A percentile compares a stretch with the other conserved stretches of the same genome.
Evolutionary conservation across 1,140 invertebrate species (phyloP).

Genomic region (Meloidogyne floridensis): DNA sequence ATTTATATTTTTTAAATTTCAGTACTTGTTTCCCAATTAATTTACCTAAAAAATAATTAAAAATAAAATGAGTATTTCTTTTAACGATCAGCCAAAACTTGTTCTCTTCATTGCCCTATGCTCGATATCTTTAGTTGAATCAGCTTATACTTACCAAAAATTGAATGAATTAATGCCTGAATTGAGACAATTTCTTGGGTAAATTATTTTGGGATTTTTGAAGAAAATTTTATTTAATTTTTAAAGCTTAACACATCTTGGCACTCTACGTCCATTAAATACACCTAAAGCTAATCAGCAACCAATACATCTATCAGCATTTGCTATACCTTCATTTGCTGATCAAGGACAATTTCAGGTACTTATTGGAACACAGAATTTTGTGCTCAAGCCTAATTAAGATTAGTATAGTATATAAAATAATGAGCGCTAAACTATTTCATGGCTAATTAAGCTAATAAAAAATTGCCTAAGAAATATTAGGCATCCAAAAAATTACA

Average conservation of each 20-base stretch:
- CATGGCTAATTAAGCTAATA: too few species aligned
- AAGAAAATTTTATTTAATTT: not conserved
- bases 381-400: too few species aligned
- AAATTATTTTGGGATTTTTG: not conserved
- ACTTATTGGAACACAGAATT: not conserved
- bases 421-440: too few species aligned
- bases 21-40: too few species aligned
- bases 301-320: not conserved
- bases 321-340: not conserved
- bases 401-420: too few species aligned
- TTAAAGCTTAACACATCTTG: conserved; percentile 12
- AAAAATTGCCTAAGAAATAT: too few species aligned
- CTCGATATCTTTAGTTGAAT: not conserved
- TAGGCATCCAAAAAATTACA: too few species aligned
- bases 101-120: not conserved
- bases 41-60: not conserved
- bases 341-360: conserved; percentile 14
- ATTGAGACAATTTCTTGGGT: conserved; percentile 25
- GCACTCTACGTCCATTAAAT: conserved; percentile 10
- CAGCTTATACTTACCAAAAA: conserved; percentile 26
- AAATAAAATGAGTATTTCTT: not conserved
- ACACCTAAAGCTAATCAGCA: not conserved
- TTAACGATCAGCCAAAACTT: not conserved
- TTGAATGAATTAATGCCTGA: conserved; percentile 27
- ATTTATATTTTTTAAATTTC: too few species aligned